Percentiles rank a stretch among this genome's conserved stretches.
phyloP scores from a whole-genome alignment of 2,888 invertebrate species.

The Drosophila setosimentum region DNA sequence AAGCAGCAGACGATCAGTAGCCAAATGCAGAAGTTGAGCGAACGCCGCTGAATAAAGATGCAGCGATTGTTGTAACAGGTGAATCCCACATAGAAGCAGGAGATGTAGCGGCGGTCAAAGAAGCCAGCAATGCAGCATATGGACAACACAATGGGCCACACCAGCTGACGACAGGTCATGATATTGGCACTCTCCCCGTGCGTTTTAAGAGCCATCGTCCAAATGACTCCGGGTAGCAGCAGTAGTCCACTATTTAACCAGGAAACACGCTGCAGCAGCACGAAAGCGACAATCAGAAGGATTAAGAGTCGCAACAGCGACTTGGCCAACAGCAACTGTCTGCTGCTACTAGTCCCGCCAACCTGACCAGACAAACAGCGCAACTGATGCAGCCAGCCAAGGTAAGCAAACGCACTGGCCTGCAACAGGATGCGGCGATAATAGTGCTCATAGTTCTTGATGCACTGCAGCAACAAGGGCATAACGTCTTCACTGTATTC shows the following conservation, averaged over 20 bases:
- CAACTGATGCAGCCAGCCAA: constrained; percentile 90
- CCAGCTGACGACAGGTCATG: constrained; percentile 53
- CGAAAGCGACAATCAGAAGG: constrained; percentile 42
- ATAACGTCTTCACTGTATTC: constrained; percentile 87
- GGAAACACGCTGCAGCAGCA: constrained; percentile 88
- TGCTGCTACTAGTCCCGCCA: neutral
- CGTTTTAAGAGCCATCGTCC: constrained; percentile 52
- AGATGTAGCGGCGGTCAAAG: constrained; percentile 65
- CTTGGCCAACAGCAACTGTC: neutral
- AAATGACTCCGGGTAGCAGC: constrained; percentile 87
- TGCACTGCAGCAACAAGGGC: constrained; percentile 88
- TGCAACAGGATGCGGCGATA: constrained; percentile 90
- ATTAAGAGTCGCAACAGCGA: constrained; percentile 6
- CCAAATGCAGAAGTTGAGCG: constrained; percentile 84
- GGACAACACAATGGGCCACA: constrained; percentile 75
- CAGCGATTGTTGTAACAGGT: constrained; percentile 54
- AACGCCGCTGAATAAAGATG: constrained; percentile 42
- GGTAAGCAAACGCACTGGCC: constrained; percentile 88
- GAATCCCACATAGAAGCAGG: constrained; percentile 71
- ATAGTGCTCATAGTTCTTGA: constrained; percentile 94
- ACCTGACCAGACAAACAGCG: constrained; percentile 28
- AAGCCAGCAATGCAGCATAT: constrained; percentile 62
- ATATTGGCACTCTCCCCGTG: neutral
- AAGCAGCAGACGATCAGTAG: constrained; percentile 86
- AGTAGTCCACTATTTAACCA: constrained; percentile 88